Percentiles rank a stretch among this genome's conserved stretches.
Conservation (phyloP, 2,888 invertebrate genomes). For the Drosophila tanythrix region DNA sequence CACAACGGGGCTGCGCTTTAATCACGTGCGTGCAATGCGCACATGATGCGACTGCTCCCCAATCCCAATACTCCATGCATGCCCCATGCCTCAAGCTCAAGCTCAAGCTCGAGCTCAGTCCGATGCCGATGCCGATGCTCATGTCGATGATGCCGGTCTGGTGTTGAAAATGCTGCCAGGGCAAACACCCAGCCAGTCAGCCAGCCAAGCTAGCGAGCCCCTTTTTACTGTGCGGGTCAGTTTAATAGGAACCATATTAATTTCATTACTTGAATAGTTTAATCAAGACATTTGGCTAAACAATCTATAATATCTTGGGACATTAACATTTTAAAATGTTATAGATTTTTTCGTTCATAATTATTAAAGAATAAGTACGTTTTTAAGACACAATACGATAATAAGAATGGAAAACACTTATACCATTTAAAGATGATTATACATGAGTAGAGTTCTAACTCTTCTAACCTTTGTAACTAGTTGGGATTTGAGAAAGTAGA, state of each 20-base stretch:
- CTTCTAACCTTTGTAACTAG: background rate
- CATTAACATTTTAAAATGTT: background rate
- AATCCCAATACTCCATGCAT: slow-evolving; percentile 61
- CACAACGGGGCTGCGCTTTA: slow-evolving; percentile 79
- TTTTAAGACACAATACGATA: background rate
- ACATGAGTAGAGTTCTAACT: background rate
- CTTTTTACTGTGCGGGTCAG: slow-evolving; percentile 40
- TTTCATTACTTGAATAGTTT: background rate
- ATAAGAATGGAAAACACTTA: background rate
- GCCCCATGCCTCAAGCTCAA: slow-evolving; percentile 45
- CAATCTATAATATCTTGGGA: background rate
- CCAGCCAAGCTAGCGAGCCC: slow-evolving; percentile 48
- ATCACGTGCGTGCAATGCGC: slow-evolving; percentile 79
- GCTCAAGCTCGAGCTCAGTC: slow-evolving; percentile 5
- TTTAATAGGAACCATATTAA: slow-evolving; percentile 1
- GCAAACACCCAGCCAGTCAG: slow-evolving; percentile 68
- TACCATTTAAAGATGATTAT: background rate
- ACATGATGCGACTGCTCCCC: slow-evolving; percentile 72
- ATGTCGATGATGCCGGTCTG: slow-evolving; percentile 48
- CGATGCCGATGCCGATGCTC: slow-evolving; percentile 7
- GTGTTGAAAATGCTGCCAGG: slow-evolving; percentile 75
- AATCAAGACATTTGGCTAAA: background rate
- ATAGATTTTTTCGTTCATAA: background rate
- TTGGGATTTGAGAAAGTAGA: background rate
- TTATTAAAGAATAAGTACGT: background rate